phyloP scores from a whole-genome alignment of 1,140 invertebrate species.

The Microplitis mediator region DNA sequence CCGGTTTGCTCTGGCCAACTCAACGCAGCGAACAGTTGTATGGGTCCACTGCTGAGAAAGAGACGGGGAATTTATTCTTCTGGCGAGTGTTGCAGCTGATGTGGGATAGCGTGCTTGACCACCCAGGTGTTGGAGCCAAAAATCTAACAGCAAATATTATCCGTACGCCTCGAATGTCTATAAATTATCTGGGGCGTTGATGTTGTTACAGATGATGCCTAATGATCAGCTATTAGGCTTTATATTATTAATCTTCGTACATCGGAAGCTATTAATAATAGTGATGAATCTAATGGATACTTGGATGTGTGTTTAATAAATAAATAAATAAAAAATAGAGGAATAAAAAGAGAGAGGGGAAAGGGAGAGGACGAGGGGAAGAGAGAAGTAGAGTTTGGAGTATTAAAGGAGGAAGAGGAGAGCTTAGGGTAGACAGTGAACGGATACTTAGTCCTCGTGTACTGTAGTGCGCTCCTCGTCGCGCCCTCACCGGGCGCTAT shows the following conservation, averaged over 20 bases:
- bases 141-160: background rate
- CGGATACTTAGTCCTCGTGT: constrained; percentile 18
- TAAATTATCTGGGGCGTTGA: background rate
- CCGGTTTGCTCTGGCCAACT: no score
- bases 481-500: constrained; percentile 58
- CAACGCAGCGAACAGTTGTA: no score
- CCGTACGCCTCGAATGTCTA: background rate
- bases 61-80: constrained; percentile 15
- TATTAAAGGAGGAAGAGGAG: background rate
- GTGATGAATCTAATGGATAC: background rate
- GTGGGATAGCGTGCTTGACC: constrained; percentile 46
- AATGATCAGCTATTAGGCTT: no score
- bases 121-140: constrained; percentile 53
- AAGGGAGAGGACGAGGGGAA: background rate
- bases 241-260: no score
- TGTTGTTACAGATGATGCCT: no score
- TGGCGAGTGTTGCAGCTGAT: constrained; percentile 59
- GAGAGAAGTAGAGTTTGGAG: background rate
- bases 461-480: constrained; percentile 39
- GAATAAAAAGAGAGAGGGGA: background rate
- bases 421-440: constrained; percentile 16
- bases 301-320: background rate
- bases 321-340: background rate
- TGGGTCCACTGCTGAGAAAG: no score
- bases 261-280: no score